Evolutionary conservation across 2,888 invertebrate species (phyloP), one percentile per base, ranked within the genome.

Genomic region (Drosophila austrosaltans): DNA sequence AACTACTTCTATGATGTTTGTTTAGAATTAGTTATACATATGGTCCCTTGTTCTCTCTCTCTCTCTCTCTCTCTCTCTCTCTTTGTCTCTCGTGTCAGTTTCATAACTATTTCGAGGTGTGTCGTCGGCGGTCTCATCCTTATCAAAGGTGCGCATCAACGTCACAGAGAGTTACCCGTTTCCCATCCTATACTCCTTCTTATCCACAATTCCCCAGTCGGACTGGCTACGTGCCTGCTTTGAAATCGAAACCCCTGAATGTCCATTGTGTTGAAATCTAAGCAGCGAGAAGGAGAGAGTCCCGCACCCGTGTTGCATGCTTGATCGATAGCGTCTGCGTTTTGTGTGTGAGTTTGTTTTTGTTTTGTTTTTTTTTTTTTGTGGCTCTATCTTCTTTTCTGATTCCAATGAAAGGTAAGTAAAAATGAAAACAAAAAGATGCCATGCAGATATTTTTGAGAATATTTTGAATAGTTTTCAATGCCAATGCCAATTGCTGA

Each of bases 61-160:
- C 22, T n/a, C n/a, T n/a, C n/a, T n/a, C n/a, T n/a, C n/a, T 4
- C n/a, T 22, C 6, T 30, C 22, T 7, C 30, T 28, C 3, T 62
- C 25, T 5, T 53, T 48, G 48, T 28, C 32, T 8, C 22, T 28
- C 3, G 53, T 30, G 7, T 58, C 32, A 40, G 44, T 77, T 67
- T 75, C 69, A 61, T 73, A 82, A 72, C 63, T 48, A 65, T 66
- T 74, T 53, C 53, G 66, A 78, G 83, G 86, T 84, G 79, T 82
- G 78, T 71, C 77, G 78, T 71, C 77, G n/a, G 56, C 75, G 59
- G 67, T 62, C 71, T 69, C 64, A 79, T 87, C 83, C 88, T 87
- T 87, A 83, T 83, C 83, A 73, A 79, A 87, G 88, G 88, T 82
- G 88, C 83, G 82, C 88, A 83, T 87, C 83, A 80, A 74, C 86